phyloP scores from a whole-genome alignment of 2,888 invertebrate genomes.

The Drosophila colorata region DNA sequence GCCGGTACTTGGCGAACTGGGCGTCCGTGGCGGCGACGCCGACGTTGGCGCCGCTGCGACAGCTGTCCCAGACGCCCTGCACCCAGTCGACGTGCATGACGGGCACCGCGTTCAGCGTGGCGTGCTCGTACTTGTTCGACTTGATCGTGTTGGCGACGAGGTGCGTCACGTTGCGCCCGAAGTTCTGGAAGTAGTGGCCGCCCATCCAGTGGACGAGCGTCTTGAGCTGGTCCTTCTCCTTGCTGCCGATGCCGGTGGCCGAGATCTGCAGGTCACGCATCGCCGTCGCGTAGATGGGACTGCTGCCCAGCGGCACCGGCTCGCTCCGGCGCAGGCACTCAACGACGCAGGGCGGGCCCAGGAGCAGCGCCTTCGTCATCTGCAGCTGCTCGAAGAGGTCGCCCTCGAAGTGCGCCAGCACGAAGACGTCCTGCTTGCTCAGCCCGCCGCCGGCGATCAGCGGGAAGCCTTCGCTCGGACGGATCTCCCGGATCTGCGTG shows the following conservation, averaged over 20 bases:
- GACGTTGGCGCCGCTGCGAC: conserved; percentile 84
- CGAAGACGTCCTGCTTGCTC: conserved; percentile 90
- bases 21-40: conserved; percentile 88
- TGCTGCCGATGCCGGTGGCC: conserved; percentile 87
- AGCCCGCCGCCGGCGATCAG: conserved; percentile 87
- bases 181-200: conserved; percentile 88
- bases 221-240: conserved; percentile 87
- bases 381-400: conserved; percentile 89
- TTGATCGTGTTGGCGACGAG: conserved; percentile 91
- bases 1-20: conserved; percentile 88
- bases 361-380: conserved; percentile 89
- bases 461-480: conserved; percentile 87
- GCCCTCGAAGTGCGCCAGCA: conserved; percentile 92
- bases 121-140: conserved; percentile 91
- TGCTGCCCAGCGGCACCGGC: conserved; percentile 90
- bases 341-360: conserved; percentile 93
- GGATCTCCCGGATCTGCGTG: conserved; percentile 87
- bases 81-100: conserved; percentile 93
- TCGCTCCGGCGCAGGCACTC: conserved; percentile 90
- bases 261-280: conserved; percentile 91
- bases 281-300: conserved; percentile 92
- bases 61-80: conserved; percentile 91
- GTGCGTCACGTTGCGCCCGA: conserved; percentile 91
- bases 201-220: conserved; percentile 91
- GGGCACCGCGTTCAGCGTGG: conserved; percentile 86